Base-by-base conservation (phyloP, 1,140 invertebrate genomes). In the Nomia melanderi region DNA sequence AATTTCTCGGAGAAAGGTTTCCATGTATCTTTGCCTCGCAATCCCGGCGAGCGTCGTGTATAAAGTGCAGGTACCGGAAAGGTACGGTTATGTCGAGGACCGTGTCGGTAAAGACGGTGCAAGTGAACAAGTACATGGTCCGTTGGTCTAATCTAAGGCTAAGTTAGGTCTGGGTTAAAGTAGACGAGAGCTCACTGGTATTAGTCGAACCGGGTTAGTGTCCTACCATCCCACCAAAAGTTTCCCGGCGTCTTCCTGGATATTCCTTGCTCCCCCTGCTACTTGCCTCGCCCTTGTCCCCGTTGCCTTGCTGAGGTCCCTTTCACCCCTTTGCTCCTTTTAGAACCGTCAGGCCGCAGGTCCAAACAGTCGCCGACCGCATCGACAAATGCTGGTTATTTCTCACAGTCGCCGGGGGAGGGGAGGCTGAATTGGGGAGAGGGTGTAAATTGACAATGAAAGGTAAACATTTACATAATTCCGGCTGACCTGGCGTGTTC, bases 91-190 rank as follows among this genome's bases (percentile, higher is more conserved):
- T 79, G 76, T 83, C 76, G 70, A 78, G 74, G 54, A 82, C 29
- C 80, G 77, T 64, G 77, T 66, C 57, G 66, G 66, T 62, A 71
- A 79, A 56, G 66, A 73, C 53, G 54, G 57, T 50, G 81, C 81
- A 27, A 76, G 77, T 60, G 81, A 83, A 72, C 79, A 81, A 75
- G 78, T 78, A 76, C 77, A 82, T 59, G 78, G 81, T 80, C 81
- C 80, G 79, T 81, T 84, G 81, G 81, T 86, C 83, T 88, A 87
- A 88, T 88, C 86, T 87, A 81, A 82, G 79, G 73, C 79, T 86
- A 87, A 86, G 85, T 83, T 82, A 81, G 77, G 77, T 80, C 41
- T 75, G 73, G 78, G 79, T 88, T 87, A 81, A 82, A 86, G 82
- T 84, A 84, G 81, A 86, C 79, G 81, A 78, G 71, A 84, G 79